Percentiles rank a stretch among this genome's conserved stretches.
Evolutionary conservation across 2,888 invertebrate genomes (phyloP).

Genomic region (Drosophila anomalata): DNA sequence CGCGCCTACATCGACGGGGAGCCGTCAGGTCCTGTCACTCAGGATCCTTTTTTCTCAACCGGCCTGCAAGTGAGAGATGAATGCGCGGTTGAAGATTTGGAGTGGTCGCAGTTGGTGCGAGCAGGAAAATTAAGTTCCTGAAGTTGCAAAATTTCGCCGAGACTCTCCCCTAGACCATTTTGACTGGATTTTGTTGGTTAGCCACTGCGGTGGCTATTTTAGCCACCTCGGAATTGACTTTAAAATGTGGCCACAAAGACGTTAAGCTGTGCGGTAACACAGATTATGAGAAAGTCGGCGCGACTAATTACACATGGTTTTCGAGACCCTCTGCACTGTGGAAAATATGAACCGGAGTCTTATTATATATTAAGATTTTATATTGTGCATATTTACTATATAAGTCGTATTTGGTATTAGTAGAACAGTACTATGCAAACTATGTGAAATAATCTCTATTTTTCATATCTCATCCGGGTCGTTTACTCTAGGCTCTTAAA

Average conservation of each 20-base stretch:
- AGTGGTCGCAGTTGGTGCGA: slow-evolving; percentile 58
- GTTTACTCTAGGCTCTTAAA: too few species aligned
- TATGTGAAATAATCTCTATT: too few species aligned
- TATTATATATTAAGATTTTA: too few species aligned
- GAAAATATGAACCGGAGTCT: neutral
- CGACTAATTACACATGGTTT: slow-evolving; percentile 41
- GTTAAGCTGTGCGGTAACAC: slow-evolving; percentile 7
- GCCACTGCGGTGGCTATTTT: slow-evolving; percentile 43
- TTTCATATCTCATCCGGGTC: too few species aligned
- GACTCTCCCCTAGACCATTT: slow-evolving; percentile 48
- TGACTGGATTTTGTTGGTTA: slow-evolving; percentile 26
- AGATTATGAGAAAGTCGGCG: slow-evolving; percentile 58
- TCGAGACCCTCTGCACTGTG: neutral
- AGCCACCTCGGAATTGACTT: slow-evolving; percentile 60
- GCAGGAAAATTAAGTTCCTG: slow-evolving; percentile 33
- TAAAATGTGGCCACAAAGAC: slow-evolving; percentile 53
- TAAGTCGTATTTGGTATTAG: too few species aligned
- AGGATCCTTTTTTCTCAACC: slow-evolving; percentile 9
- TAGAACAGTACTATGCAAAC: too few species aligned
- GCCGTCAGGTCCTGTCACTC: slow-evolving; percentile 30
- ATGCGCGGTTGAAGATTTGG: slow-evolving; percentile 42
- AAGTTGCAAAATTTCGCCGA: neutral
- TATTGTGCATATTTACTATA: too few species aligned
- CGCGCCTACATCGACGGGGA: slow-evolving; percentile 22
- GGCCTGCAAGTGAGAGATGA: slow-evolving; percentile 53